Evolutionary conservation across 2,888 invertebrate species (phyloP), one percentile per base, ranked within the genome.

Genomic region (Zygaena filipendulae): DNA sequence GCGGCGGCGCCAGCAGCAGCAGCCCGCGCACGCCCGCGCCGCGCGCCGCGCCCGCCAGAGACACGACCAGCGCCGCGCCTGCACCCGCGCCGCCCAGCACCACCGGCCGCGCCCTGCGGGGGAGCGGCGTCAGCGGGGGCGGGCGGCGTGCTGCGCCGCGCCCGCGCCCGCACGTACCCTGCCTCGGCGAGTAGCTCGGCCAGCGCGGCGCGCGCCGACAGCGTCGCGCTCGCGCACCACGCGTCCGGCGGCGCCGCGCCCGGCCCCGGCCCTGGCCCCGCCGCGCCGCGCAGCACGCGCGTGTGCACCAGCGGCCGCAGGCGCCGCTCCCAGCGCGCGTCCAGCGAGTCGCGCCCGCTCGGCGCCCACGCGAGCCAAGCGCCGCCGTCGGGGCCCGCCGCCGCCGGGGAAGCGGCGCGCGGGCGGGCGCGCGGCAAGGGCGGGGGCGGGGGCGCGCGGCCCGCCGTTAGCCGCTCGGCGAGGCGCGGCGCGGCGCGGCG

Each of bases 1-100:
- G 77, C 22, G 89, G 87, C 53, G 89, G 88, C 22, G 88, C 88
- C 32, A 88, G 69, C 52, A 87, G 87, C 37, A 89, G 80, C 21
- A 87, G 81, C 9, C 87, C 88, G 18, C 54, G 52, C 49, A 49
- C 46, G 27, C 13, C 32, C 34, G 33, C 40, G 27, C 28, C 42
- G 33, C 31, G 41, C 33, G 42, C 34, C 23, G 33, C 40, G 25
- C 42, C 42, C 29, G 36, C 38, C 43, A 47, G 41, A 42, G 42
- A 45, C 35, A 33, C 42, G 27, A 39, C 39, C 40, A 52, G 36
- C 23, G 49, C 39, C 13, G 53, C 58, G 32, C 58, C 59, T 38
- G 50, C 56, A 35, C 55, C 57, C 35, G 38, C 49, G 10, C 61
- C 62, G 36, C 58, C 50, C 44, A 49, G 42, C 36, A 52, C 33